Conservation (phyloP, 2,888 invertebrate species). For the Euspilapteryx auroguttella region DNA sequence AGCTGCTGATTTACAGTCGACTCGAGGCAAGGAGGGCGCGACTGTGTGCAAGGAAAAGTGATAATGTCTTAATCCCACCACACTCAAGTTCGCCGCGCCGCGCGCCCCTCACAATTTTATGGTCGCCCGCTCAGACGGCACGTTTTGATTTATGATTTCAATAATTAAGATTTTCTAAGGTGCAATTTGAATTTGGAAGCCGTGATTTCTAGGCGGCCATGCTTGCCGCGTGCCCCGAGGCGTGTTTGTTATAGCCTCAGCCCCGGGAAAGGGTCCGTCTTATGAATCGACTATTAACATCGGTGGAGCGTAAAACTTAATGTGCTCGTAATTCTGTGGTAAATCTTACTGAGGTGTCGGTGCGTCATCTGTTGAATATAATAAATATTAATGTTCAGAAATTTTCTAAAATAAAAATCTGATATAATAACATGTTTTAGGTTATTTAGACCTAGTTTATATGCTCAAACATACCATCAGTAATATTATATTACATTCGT, state of each 20-base stretch:
- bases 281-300: neutral
- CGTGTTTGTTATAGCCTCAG: constrained; percentile 48
- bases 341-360: too few species aligned
- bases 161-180: constrained; percentile 62
- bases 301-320: neutral
- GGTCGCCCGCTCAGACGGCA: constrained; percentile 56
- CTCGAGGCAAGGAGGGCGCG: constrained; percentile 42
- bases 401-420: too few species aligned
- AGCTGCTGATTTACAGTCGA: constrained; percentile 60
- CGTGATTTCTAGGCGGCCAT: constrained; percentile 36
- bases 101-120: constrained; percentile 39
- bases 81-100: constrained; percentile 41
- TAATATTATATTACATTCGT: too few species aligned
- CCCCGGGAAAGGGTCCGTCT: constrained; percentile 34
- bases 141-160: constrained; percentile 62
- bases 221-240: constrained; percentile 43
- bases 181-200: constrained; percentile 57
- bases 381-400: too few species aligned
- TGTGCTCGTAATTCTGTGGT: neutral
- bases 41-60: constrained; percentile 63
- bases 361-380: too few species aligned
- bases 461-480: too few species aligned
- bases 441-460: too few species aligned
- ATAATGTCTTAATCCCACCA: constrained; percentile 69
- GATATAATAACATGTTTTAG: too few species aligned